phyloP scores from a whole-genome alignment of 2,113 vertebrate species.

The Nycticebus coucang region DNA sequence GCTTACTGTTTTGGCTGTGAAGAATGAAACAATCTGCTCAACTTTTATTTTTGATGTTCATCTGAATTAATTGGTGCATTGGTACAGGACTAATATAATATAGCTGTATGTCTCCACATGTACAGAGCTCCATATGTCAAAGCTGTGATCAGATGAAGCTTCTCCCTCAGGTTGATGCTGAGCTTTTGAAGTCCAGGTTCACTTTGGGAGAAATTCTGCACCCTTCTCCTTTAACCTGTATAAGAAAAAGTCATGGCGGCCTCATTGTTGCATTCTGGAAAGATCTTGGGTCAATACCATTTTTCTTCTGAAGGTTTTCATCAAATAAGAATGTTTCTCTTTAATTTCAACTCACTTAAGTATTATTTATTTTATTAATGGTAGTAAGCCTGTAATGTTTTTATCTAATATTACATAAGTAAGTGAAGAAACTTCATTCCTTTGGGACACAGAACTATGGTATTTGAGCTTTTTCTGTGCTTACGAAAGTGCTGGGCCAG shows the following conservation, averaged over 20 bases:
- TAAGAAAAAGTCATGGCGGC: neutral
- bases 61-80: neutral
- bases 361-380: neutral
- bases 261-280: neutral
- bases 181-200: constrained; percentile 55
- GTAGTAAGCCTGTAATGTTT: neutral
- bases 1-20: neutral
- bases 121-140: constrained; percentile 13
- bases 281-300: neutral
- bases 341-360: constrained; percentile 1
- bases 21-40: neutral
- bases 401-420: neutral
- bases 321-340: neutral
- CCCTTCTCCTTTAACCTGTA: neutral
- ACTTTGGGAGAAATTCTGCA: constrained; percentile 17
- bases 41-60: neutral
- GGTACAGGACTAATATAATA: neutral
- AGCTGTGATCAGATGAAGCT: neutral
- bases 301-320: neutral
- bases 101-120: neutral
- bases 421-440: neutral
- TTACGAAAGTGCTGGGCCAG: neutral
- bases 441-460: neutral
- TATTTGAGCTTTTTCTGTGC: neutral
- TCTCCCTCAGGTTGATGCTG: constrained; percentile 42